Conservation (phyloP, 2,797 vertebrate species). For the Halcyon badia region DNA sequence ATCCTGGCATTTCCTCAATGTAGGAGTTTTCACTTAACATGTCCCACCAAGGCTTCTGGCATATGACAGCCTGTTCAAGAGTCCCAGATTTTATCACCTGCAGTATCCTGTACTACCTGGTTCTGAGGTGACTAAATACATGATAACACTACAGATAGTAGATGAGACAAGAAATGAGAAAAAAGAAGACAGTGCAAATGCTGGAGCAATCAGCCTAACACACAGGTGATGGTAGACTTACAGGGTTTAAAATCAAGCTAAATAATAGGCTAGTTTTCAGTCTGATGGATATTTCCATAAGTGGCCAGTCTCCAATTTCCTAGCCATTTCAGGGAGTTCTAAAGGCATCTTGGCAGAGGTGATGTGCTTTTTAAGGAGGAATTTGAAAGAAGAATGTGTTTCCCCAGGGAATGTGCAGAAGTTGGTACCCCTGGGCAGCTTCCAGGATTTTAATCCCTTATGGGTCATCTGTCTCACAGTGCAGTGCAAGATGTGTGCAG, state of each 20-base stretch:
- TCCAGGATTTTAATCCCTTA: not conserved
- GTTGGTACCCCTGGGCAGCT: not conserved
- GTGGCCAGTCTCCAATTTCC: not conserved
- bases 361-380: not conserved
- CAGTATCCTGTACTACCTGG: not conserved
- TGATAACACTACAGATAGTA: not conserved
- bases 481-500: not conserved
- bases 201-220: not conserved
- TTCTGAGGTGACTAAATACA: not conserved
- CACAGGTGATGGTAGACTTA: not conserved
- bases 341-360: not conserved
- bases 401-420: not conserved
- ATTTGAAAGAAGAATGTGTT: not conserved
- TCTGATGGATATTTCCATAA: not conserved
- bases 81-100: not conserved
- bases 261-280: not conserved
- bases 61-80: not conserved
- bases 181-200: not conserved
- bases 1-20: not conserved
- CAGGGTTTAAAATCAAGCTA: not conserved
- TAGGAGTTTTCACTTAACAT: not conserved
- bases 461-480: not conserved
- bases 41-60: accelerated
- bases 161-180: not conserved
- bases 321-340: not conserved